Base-by-base conservation (phyloP, 1,140 invertebrate genomes). In the Brachionus sp. region DNA sequence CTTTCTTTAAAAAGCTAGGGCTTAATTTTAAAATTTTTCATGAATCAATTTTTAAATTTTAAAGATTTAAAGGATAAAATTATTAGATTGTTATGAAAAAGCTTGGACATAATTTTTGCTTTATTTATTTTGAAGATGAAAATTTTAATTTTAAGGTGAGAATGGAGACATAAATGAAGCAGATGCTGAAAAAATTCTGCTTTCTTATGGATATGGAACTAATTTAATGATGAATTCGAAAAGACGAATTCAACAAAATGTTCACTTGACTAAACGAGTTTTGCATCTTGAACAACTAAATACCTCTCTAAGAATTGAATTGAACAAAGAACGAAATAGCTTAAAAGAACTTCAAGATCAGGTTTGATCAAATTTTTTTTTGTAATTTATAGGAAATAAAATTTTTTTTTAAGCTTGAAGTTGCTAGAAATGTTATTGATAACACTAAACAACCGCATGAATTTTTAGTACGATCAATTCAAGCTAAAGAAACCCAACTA, bases 171-270 rank as follows among this genome's bases (percentile, higher is more conserved):
- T 88, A 6, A 85, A 88, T 86, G 87, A 89, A 62, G 84, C 87
- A 53, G 88, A 88, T 64, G 87, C 88, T 29, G 87, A 89, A 42
- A 86, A 86, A 53, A 87, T 89, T 6, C 73, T 89, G 57, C 88
- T 89, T 80, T 88, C 88, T 1, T 89, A 89, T 84, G 88, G 88
- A 13, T 89, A 89, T 86, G 88, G 88, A 64, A 88, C 88, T 23
- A 88, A 88, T 84, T 85, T 89, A 23, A 87, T 88, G 23, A 88
- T 86, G 39, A 88, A 87, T 64, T 84, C 88, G 0, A 88, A 89
- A 84, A 73, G 88, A 84, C 84, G 88, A 82, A 85, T 89, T 68
- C 87, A 89, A 75, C 88, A 89, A 57, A 89, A 87, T 86, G 87
- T 89, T 19, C 87, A 89, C 80, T 84, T 89, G 62, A 88, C 88